Evolutionary conservation across 2,888 invertebrate genomes (phyloP).

Genomic region (Aphrophora alni): DNA sequence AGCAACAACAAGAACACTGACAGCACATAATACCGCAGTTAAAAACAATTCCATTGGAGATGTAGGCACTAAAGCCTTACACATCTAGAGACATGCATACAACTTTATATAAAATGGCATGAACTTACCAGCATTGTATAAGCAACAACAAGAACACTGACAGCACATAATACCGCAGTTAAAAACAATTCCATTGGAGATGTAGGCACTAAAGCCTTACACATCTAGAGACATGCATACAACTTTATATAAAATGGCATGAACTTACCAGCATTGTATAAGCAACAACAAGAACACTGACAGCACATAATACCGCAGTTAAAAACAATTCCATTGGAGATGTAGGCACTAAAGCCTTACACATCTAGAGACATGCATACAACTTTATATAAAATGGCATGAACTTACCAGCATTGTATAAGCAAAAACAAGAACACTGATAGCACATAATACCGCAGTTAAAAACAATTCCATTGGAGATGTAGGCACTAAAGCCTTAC

Average conservation of each 20-base stretch:
- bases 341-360: conserved; percentile 81
- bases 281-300: conserved; percentile 86
- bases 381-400: no score
- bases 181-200: conserved; percentile 90
- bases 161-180: conserved; percentile 80
- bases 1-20: conserved; percentile 86
- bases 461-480: no score
- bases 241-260: no score
- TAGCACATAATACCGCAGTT: no score
- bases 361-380: no score
- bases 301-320: conserved; percentile 80
- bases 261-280: conserved; percentile 82
- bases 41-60: conserved; percentile 90
- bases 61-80: conserved; percentile 81
- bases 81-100: no score
- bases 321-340: conserved; percentile 90
- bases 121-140: conserved; percentile 82
- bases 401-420: no score
- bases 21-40: conserved; percentile 80
- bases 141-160: conserved; percentile 86
- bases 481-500: no score
- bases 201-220: conserved; percentile 81
- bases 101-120: no score
- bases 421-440: no score
- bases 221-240: no score